phyloP scores from a whole-genome alignment of 2,888 invertebrate genomes.

The Sarcophaga caerulescens region DNA sequence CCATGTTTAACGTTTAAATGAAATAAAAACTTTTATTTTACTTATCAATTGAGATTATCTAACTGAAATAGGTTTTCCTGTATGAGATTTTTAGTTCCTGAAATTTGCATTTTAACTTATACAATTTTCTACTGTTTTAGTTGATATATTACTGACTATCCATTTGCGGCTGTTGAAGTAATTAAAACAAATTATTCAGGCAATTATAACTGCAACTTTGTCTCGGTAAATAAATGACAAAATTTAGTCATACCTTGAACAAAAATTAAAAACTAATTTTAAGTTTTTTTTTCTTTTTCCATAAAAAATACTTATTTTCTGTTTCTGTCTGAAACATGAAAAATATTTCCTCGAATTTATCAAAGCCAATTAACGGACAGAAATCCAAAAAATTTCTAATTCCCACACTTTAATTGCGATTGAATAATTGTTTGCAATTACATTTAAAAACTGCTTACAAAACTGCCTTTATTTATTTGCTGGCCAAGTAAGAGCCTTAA shows the following conservation, averaged over 20 bases:
- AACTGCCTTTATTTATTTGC: constrained; percentile 13
- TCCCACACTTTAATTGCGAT: constrained; percentile 65
- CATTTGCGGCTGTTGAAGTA: too few species aligned
- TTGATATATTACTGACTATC: too few species aligned
- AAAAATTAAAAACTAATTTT: constrained; percentile 17
- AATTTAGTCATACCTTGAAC: constrained; percentile 35
- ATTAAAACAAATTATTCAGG: constrained; percentile 14
- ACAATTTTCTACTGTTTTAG: too few species aligned
- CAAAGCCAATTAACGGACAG: constrained; percentile 54
- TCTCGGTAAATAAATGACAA: constrained; percentile 32
- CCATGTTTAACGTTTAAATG: too few species aligned
- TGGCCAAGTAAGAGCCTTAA: constrained; percentile 10
- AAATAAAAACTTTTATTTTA: too few species aligned
- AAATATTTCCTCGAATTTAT: constrained; percentile 57
- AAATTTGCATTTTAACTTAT: too few species aligned
- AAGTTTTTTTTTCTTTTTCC: neutral
- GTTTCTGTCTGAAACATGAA: neutral
- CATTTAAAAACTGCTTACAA: constrained; percentile 52
- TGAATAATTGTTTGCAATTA: constrained; percentile 64
- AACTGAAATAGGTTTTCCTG: too few species aligned
- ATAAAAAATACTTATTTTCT: neutral
- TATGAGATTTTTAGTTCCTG: too few species aligned
- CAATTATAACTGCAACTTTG: constrained; percentile 37
- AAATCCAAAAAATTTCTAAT: constrained; percentile 32
- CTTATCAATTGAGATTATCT: too few species aligned